Evolutionary conservation across 2,888 invertebrate species (phyloP).

Genomic region (Cheilosia impressa): DNA sequence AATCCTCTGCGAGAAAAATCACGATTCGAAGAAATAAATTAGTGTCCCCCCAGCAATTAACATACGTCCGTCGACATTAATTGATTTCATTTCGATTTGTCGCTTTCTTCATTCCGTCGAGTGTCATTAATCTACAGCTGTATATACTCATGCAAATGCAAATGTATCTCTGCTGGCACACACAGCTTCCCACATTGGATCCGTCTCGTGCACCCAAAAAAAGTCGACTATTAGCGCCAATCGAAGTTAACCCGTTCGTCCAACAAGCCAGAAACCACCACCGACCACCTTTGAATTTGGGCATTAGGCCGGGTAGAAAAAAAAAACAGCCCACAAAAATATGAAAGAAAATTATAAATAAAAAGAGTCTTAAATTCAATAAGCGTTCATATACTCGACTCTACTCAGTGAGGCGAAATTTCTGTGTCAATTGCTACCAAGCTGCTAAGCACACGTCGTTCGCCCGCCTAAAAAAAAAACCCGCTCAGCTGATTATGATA

Average conservation of each 20-base stretch:
- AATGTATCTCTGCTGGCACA: conserved; percentile 22
- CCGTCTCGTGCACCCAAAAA: conserved; percentile 7
- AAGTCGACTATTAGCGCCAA: conserved; percentile 33
- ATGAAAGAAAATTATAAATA: not conserved
- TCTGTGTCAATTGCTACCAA: conserved; percentile 60
- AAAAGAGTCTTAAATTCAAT: conserved; percentile 44
- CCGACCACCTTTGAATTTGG: conserved; percentile 31
- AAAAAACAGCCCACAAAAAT: not conserved
- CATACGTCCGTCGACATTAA: conserved; percentile 72
- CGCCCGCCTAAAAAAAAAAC: not conserved
- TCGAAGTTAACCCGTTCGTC: conserved; percentile 15
- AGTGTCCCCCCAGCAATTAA: conserved; percentile 65
- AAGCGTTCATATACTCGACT: conserved; percentile 41
- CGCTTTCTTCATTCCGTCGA: conserved; percentile 56
- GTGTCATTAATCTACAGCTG: conserved; percentile 53
- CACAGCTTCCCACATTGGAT: conserved; percentile 45
- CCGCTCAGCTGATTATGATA: conserved; percentile 65
- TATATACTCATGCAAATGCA: conserved; percentile 40
- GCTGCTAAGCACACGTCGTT: not conserved
- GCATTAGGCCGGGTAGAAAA: conserved; percentile 32
- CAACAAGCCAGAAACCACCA: not conserved
- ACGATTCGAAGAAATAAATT: conserved; percentile 64
- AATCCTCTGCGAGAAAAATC: conserved; percentile 46
- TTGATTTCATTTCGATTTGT: conserved; percentile 71
- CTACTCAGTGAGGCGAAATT: conserved; percentile 63